Base-by-base conservation (phyloP, 2,888 invertebrate genomes). In the Drosophila mulleri region DNA sequence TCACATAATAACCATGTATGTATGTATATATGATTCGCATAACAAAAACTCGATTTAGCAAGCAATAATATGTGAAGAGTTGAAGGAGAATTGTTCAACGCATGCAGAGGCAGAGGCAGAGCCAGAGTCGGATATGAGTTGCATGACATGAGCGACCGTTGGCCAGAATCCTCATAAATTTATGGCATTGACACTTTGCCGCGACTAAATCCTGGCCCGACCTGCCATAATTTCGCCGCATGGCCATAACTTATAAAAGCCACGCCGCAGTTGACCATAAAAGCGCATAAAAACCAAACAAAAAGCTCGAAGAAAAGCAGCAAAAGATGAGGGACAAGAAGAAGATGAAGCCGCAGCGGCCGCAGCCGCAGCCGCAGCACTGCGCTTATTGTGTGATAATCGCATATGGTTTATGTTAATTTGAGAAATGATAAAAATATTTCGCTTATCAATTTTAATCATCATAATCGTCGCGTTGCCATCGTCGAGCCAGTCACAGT, bases 361-460 rank as follows among this genome's bases (percentile, higher is more conserved):
- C 67, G 66, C 20, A 48, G 29, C 48, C 29, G 29, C 29, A 47
- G 45, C 54, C 67, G 66, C 72, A 71, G 45, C 50, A 37, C 37
- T 14, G 37, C 14, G 82, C 73, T 88, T 85, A 85, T 88, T 88
- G 83, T 88, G 87, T 83, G 83, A 88, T 83, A 83, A 83, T 83
- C 89, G 86, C 73, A 78, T 83, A 83, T 83, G 88, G 83, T 83
- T 86, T 86, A 90, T 90, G 90, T 83, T 87, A 88, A 90, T 90
- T 84, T 80, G 78, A 75, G 81, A 83, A 79, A 90, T 90, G 90
- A 91, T 90, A 90, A 90, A 91, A 91, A 91, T 90, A 89, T 89
- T 91, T 91, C 72, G 76, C 82, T 91, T 91, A 91, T 91, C 91
- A 91, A 78, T 83, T 80, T 84, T 83, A 88, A 90, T 85, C 80